Evolutionary conservation across 2,113 vertebrate genomes (phyloP).

Genomic region (Nesogale talazaci): DNA sequence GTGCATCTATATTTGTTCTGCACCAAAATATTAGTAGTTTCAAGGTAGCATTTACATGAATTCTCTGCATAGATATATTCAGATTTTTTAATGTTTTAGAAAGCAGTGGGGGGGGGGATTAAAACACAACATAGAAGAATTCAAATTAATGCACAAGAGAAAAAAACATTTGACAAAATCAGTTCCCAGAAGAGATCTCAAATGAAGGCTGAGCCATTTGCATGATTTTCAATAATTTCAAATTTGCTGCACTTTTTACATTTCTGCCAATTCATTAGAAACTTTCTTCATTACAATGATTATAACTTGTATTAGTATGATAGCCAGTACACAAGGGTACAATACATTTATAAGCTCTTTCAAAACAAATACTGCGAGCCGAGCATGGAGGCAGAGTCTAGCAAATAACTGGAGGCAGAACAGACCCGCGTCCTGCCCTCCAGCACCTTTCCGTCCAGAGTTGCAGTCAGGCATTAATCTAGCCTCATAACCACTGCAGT

Average conservation of each 20-base stretch:
- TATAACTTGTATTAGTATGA: background rate
- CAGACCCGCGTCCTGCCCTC: background rate
- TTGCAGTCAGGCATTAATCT: background rate
- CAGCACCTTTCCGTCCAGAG: background rate
- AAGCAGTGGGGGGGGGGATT: slow-evolving; percentile 9
- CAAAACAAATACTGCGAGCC: background rate
- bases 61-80: background rate
- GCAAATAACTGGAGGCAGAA: slow-evolving; percentile 21
- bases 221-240: background rate
- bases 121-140: background rate
- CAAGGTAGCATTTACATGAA: background rate
- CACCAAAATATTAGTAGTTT: background rate
- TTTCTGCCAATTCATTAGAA: slow-evolving; percentile 2
- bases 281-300: background rate
- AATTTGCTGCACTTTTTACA: background rate
- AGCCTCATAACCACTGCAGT: background rate
- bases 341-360: background rate
- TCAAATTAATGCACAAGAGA: background rate
- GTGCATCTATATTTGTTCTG: background rate
- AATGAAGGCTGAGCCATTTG: background rate
- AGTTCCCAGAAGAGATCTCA: background rate
- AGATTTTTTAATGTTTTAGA: slow-evolving; percentile 29
- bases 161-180: background rate
- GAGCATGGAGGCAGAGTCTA: background rate
- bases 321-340: background rate